A percentile compares a stretch with the other conserved stretches of the same genome.
Evolutionary conservation across 2,888 invertebrate genomes (phyloP).

Genomic region (Melolontha melolontha): DNA sequence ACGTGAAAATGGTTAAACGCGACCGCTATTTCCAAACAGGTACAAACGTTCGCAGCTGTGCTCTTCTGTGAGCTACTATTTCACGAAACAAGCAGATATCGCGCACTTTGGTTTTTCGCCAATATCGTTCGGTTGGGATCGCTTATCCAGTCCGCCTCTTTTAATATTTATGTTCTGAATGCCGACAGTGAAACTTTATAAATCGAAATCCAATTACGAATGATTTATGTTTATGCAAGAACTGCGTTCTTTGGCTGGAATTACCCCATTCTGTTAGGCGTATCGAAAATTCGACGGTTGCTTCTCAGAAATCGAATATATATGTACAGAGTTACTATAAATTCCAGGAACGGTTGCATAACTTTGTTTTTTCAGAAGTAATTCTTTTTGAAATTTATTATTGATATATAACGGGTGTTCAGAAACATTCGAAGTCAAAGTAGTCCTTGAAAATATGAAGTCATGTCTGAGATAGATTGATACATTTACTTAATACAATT

Average conservation of each 20-base stretch:
- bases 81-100: conserved; percentile 20
- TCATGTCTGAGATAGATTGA: too few relatives aligned
- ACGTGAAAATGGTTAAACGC: conserved; percentile 25
- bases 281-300: conserved; percentile 17
- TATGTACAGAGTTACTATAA: not conserved
- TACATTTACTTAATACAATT: too few relatives aligned
- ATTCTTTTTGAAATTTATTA: too few relatives aligned
- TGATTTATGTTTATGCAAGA: conserved; percentile 38
- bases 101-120: conserved; percentile 27
- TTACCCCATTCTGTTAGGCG: conserved; percentile 1
- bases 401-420: too few relatives aligned
- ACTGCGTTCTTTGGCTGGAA: conserved; percentile 17
- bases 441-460: too few relatives aligned
- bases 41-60: conserved; percentile 8
- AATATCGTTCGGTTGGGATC: conserved; percentile 32
- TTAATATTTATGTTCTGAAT: conserved; percentile 35
- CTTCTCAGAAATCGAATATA: not conserved
- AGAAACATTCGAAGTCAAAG: too few relatives aligned
- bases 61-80: conserved; percentile 8
- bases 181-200: conserved; percentile 33
- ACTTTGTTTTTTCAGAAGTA: too few relatives aligned
- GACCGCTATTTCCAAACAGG: conserved; percentile 13
- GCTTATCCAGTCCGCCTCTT: conserved; percentile 28
- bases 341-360: not conserved
- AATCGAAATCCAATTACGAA: conserved; percentile 39